Conservation (phyloP, 2,113 vertebrate species). For the Zosterops lateralis region DNA sequence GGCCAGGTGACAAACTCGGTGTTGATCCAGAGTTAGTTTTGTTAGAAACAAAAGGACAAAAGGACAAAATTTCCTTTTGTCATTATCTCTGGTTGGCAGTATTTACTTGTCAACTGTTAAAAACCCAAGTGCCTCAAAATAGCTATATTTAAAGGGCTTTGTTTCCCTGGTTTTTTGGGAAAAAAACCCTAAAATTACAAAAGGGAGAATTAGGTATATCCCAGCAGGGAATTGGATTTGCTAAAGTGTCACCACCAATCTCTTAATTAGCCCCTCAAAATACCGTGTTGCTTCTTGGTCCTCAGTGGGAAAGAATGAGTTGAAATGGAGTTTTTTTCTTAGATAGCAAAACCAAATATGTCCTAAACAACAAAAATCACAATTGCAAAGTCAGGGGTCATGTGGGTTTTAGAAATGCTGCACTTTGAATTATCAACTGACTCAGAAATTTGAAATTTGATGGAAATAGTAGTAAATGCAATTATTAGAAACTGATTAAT, state of each 20-base stretch:
- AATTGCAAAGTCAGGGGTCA: neutral
- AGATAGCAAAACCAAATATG: neutral
- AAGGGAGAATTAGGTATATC: neutral
- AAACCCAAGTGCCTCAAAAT: neutral
- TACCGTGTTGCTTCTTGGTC: neutral
- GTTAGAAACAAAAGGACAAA: neutral
- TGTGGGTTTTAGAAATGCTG: neutral
- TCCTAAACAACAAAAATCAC: neutral
- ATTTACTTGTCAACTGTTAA: neutral
- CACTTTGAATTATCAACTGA: neutral
- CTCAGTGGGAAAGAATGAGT: neutral
- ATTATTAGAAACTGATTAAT: neutral
- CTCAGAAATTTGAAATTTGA: neutral
- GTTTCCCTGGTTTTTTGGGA: neutral
- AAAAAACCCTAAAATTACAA: neutral
- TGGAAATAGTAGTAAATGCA: neutral
- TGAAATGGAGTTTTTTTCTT: neutral
- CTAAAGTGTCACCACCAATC: neutral
- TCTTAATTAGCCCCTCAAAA: constrained; percentile 22
- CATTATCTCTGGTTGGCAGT: neutral
- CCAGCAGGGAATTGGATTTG: neutral
- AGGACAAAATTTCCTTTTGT: neutral
- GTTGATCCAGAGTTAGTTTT: neutral
- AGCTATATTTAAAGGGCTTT: neutral
- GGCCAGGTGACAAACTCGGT: neutral